Evolutionary conservation across 2,113 vertebrate genomes (phyloP).

Genomic region (Petrocephalus microphthalmus): DNA sequence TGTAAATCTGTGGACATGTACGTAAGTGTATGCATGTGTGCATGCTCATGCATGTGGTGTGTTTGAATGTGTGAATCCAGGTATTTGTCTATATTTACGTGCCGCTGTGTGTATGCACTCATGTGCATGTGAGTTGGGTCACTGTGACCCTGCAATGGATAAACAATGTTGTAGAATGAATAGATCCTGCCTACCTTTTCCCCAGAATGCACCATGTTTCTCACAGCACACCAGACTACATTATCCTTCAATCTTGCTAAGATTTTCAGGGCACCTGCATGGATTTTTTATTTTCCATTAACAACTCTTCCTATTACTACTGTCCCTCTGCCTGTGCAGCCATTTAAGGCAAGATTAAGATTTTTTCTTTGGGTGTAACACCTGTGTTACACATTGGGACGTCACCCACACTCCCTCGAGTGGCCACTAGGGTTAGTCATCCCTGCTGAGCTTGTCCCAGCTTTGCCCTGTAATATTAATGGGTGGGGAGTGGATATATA

Average conservation of each 20-base stretch:
- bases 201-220: background rate
- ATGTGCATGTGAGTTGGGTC: background rate
- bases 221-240: background rate
- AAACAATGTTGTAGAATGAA: background rate
- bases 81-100: background rate
- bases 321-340: background rate
- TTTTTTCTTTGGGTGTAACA: background rate
- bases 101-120: background rate
- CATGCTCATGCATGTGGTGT: background rate
- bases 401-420: background rate
- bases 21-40: background rate
- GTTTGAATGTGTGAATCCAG: background rate
- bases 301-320: background rate
- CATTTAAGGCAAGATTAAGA: background rate
- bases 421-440: background rate
- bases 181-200: background rate
- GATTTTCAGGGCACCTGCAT: background rate
- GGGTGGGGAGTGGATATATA: constrained; percentile 33
- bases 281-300: background rate
- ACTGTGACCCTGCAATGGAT: background rate
- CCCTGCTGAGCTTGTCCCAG: background rate
- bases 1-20: background rate
- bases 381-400: background rate
- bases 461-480: background rate
- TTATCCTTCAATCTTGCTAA: background rate